phyloP scores from a whole-genome alignment of 2,113 vertebrate genomes.

The Sula dactylatra region DNA sequence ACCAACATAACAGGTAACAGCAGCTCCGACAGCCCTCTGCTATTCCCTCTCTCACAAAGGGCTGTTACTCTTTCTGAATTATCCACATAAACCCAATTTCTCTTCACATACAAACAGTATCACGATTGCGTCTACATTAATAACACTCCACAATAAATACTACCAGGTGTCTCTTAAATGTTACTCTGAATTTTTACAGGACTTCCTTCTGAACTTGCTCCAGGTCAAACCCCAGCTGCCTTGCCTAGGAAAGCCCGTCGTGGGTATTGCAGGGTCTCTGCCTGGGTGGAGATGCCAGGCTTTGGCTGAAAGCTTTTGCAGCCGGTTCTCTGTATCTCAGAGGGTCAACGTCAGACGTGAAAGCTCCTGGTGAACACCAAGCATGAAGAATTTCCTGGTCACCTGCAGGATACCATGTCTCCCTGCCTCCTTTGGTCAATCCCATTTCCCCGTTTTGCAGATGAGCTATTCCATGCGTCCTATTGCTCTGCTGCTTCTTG shows the following conservation, averaged over 20 bases:
- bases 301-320: background rate
- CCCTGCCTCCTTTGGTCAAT: background rate
- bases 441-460: background rate
- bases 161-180: background rate
- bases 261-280: background rate
- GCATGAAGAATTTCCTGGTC: background rate
- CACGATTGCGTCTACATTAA: background rate
- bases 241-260: background rate
- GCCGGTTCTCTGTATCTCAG: background rate
- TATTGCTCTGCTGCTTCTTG: background rate
- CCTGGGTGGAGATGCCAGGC: background rate
- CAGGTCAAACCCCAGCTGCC: background rate
- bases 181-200: background rate
- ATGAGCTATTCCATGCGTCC: background rate
- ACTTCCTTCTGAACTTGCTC: background rate
- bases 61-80: background rate
- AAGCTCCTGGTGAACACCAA: background rate
- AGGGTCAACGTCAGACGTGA: background rate
- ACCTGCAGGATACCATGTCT: background rate
- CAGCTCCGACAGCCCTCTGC: background rate
- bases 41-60: background rate
- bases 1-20: rapidly evolving
- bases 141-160: background rate
- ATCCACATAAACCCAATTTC: background rate
- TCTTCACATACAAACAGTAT: background rate